These are phyloP conservation scores for Glandiceps talaboti DNA, from an alignment of 53 echinoderm and acorn worm genomes.

Conservation along the genomic window DNA sequence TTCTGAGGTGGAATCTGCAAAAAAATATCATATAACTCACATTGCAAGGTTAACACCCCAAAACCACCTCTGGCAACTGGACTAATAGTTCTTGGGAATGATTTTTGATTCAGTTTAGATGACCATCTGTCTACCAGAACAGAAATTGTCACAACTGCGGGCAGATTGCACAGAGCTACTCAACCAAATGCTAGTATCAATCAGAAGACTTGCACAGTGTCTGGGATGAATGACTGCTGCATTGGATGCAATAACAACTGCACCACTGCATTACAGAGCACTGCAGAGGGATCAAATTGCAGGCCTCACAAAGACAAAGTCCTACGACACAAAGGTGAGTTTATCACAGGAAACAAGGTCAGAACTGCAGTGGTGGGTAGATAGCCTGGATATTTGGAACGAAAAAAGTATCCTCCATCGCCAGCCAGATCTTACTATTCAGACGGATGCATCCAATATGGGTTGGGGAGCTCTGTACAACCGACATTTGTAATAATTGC, in stretches of 20 bases:
- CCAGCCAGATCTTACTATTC: neutral
- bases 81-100: neutral
- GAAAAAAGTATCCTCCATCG: neutral
- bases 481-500: neutral
- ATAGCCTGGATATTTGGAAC: neutral
- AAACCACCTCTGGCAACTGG: neutral
- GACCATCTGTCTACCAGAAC: neutral
- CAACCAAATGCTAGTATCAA: neutral
- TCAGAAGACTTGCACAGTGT: neutral
- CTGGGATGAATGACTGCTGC: neutral
- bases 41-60: neutral
- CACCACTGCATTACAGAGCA: neutral
- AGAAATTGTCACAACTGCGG: neutral
- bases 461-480: neutral
- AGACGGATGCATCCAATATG: neutral
- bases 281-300: neutral
- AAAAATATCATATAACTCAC: no score
- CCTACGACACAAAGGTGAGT: neutral
- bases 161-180: neutral
- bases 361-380: neutral
- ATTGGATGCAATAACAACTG: neutral
- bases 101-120: neutral
- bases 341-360: neutral
- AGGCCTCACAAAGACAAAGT: neutral
- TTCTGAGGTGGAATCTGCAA: no score